Evolutionary conservation across 1,140 invertebrate genomes (phyloP).

Genomic region (Hylaeus volcanicus): DNA sequence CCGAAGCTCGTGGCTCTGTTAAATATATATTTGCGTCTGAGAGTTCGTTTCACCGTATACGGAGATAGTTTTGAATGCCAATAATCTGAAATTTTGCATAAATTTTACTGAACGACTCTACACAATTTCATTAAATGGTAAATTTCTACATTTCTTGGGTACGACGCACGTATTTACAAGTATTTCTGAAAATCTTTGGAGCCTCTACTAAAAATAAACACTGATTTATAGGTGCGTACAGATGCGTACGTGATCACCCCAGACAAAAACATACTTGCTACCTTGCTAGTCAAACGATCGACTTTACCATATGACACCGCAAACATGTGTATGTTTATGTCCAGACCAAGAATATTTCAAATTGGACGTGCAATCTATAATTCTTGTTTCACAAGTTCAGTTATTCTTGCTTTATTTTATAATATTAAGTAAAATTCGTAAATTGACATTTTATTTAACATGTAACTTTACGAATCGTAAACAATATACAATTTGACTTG

Average conservation of each 20-base stretch:
- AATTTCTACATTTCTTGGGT: constrained; percentile 19
- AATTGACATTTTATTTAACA: neutral
- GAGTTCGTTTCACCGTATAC: constrained; percentile 20
- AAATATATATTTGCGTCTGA: constrained; percentile 20
- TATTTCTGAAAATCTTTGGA: constrained; percentile 43
- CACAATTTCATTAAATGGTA: neutral
- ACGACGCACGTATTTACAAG: constrained; percentile 26
- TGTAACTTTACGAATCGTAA: neutral
- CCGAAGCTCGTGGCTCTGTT: constrained; percentile 12
- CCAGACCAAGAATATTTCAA: neutral
- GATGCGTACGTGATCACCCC: constrained; percentile 44
- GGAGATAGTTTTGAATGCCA: constrained; percentile 21
- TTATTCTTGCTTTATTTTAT: constrained; percentile 21
- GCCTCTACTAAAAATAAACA: constrained; percentile 63
- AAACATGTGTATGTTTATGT: neutral
- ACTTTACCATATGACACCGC: constrained; percentile 42
- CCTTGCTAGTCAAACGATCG: constrained; percentile 57
- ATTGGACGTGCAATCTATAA: neutral
- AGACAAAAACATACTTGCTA: constrained; percentile 63
- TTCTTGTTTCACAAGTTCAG: neutral
- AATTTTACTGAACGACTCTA: neutral
- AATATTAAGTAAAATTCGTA: neutral
- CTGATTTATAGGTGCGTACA: constrained; percentile 60
- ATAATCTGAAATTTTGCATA: neutral
- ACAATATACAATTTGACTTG: constrained; percentile 14